Evolutionary conservation across 92 coral and sea anemone genomes (phyloP).

Genomic region (Porites divaricata): DNA sequence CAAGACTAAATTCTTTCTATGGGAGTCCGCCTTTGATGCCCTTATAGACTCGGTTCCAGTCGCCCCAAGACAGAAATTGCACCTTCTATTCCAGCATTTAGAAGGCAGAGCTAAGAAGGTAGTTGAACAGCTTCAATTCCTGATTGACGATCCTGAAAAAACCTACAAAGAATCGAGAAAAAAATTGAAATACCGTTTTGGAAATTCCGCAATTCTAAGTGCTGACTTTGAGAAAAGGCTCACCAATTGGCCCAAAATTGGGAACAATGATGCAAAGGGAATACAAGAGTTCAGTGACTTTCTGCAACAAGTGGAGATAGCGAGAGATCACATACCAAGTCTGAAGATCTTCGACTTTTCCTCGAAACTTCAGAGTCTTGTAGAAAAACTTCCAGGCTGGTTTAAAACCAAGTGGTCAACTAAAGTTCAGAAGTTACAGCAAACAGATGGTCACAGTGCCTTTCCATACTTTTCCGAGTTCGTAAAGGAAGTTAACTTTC

Average conservation of each 20-base stretch:
- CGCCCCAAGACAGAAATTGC: slow-evolving; percentile 59
- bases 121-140: slow-evolving; percentile 69
- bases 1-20: slow-evolving; percentile 61
- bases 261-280: slow-evolving; percentile 59
- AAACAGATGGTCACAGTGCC: slow-evolving; percentile 44
- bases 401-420: slow-evolving; percentile 70
- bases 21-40: slow-evolving; percentile 63
- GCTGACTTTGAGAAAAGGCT: slow-evolving; percentile 60
- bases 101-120: slow-evolving; percentile 67
- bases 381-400: slow-evolving; percentile 72
- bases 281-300: slow-evolving; percentile 75
- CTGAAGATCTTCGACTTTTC: slow-evolving; percentile 63
- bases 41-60: slow-evolving; percentile 62
- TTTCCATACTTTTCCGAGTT: slow-evolving; percentile 61
- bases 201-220: slow-evolving; percentile 55
- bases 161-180: slow-evolving; percentile 73
- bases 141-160: slow-evolving; percentile 55
- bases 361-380: slow-evolving; percentile 50
- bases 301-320: slow-evolving; percentile 60
- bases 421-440: slow-evolving; percentile 64
- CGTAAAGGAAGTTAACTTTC: slow-evolving; percentile 55
- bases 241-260: slow-evolving; percentile 75
- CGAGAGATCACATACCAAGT: slow-evolving; percentile 44
- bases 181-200: slow-evolving; percentile 57
- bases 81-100: slow-evolving; percentile 70